Conservation (phyloP, 1,140 invertebrate species). For the Trichonephila clavipes region DNA sequence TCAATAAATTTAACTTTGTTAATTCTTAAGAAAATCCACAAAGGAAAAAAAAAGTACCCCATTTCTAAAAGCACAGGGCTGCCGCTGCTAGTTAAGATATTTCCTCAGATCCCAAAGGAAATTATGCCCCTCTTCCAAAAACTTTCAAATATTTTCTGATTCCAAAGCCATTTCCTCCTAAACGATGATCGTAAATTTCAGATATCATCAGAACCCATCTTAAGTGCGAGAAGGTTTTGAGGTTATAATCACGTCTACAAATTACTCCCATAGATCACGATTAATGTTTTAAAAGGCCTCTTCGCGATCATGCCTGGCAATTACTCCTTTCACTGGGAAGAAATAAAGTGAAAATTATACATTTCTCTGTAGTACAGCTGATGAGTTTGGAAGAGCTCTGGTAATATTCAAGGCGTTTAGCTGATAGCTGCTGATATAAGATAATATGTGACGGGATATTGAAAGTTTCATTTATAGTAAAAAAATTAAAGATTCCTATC, state of each 20-base stretch:
- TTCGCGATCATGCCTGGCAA: not conserved
- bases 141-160: constrained; percentile 48
- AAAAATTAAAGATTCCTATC: too few relatives aligned
- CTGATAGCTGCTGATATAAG: too few relatives aligned
- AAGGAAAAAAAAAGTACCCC: not conserved
- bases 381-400: too few relatives aligned
- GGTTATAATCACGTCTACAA: constrained; percentile 40
- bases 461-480: too few relatives aligned
- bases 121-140: not conserved
- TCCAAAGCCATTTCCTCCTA: not conserved
- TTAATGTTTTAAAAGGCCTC: not conserved
- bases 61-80: not conserved
- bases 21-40: too few relatives aligned
- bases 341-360: constrained; percentile 19
- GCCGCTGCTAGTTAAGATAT: not conserved
- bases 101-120: not conserved
- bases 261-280: constrained; percentile 31
- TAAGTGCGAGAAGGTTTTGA: not conserved
- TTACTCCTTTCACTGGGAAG: constrained; percentile 11
- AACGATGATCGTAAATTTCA: constrained; percentile 44
- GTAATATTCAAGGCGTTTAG: too few relatives aligned
- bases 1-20: too few relatives aligned
- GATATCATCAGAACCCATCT: constrained; percentile 29
- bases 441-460: too few relatives aligned
- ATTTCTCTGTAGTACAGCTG: not conserved